These are phyloP conservation scores for Pyxicephalus adspersus DNA, from an alignment of 2,113 vertebrate species.

Conservation along the genomic window DNA sequence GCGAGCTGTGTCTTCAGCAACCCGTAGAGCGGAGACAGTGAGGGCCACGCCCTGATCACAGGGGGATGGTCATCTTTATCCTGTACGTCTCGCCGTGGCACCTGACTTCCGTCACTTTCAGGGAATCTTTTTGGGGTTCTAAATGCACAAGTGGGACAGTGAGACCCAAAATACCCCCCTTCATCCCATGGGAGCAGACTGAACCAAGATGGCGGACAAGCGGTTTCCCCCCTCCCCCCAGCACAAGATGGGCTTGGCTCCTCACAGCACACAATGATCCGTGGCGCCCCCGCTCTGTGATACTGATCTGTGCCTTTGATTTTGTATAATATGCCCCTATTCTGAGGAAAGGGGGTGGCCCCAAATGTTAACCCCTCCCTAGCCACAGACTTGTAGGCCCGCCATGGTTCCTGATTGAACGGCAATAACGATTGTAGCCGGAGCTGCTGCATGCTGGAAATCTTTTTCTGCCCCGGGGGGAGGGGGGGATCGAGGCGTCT, in stretches of 20 bases:
- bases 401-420: background rate
- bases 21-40: conserved; percentile 88
- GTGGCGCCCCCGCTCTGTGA: conserved; percentile 56
- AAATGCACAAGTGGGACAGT: background rate
- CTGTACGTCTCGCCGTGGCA: too few species aligned
- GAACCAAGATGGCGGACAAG: too few species aligned
- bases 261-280: background rate
- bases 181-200: too few species aligned
- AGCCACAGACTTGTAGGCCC: background rate
- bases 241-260: conserved; percentile 27
- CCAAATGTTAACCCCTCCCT: background rate
- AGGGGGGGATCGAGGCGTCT: background rate
- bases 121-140: background rate
- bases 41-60: conserved; percentile 54
- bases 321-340: conserved; percentile 32
- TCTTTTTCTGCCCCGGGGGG: background rate
- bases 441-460: background rate
- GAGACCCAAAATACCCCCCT: too few species aligned
- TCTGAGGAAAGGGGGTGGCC: background rate
- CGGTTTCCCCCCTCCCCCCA: background rate
- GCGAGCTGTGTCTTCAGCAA: conserved; percentile 95
- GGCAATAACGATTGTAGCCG: background rate
- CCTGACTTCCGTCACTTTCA: background rate
- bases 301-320: conserved; percentile 64
- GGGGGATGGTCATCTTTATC: background rate